Evolutionary conservation across 2,797 vertebrate genomes (phyloP), one percentile per base, ranked within the genome.

Genomic region (Heliangelus exortis): DNA sequence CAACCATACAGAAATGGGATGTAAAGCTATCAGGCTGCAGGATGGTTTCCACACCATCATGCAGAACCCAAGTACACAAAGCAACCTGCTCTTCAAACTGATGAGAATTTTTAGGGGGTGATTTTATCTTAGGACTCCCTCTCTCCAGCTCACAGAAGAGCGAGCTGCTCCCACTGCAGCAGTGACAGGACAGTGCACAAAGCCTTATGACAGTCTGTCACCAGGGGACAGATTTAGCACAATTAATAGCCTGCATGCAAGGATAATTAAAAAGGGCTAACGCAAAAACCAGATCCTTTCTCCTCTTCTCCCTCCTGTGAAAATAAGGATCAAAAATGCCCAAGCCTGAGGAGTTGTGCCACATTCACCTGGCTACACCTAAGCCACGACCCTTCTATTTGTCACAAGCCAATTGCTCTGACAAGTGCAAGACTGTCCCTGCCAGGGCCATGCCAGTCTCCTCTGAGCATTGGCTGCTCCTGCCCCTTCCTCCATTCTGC

Each of bases 1-100:
- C 5, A 10, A 45, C 45, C 69, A 51, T 45, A 6, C 66, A 67
- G 80, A 25, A 82, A 71, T 3, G 23, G 57, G 68, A 90, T 6
- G 57, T 57, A 57, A 85, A 87, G 65, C 81, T 12, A 54, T 25
- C 55, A 53, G 81, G n/a, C 80, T 53, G 59, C 53, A 71, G 77
- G 81, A 63, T 1, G 41, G 54, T 21, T 72, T 62, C 63, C 0
- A 0, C 33, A 25, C 36, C 1, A 1, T 29, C 0, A 0, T 54
- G 54, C 0, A 0, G 10, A 88, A 66, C 53, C 17, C 28, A 29
- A 26, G 50, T 57, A 74, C 66, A 29, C 23, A 66, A 10, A 71
- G 29, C n/a, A 48, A 62, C 73, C 6, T 71, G 51, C 81, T 83
- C 6, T 6, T 79, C 67, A 59, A 67, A 67, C 9, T 53, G 39